Evolutionary conservation across 2,888 invertebrate species (phyloP), one percentile per base, ranked within the genome.

Genomic region (Phania funesta): DNA sequence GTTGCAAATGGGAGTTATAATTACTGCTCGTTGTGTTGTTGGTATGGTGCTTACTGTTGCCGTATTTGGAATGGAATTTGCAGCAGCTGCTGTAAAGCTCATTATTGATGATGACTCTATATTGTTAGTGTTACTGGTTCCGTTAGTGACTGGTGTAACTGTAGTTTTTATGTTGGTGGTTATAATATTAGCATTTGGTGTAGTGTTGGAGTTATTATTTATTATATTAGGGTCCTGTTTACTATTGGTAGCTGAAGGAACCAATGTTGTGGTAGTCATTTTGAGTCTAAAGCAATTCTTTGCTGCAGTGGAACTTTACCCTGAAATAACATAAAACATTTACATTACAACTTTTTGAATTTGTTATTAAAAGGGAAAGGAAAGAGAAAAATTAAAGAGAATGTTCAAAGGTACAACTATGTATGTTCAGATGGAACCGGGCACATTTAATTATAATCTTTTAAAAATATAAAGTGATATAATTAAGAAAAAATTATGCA

Each of bases 1-100:
- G 80, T 77, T 74, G 52, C 74, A 32, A 56, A 74, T 74, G 9
- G 78, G 68, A 2, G 58, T 82, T 56, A 82, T 82, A 54, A 74
- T 78, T 71, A 73, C 83, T 54, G 83, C 80, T 62, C 83, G 73
- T 62, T 73, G 84, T 26, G 60, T 65, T 22, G 71, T 11, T 44
- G 83, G 48, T 11, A 52, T 85, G 35, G 32, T 85, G 84, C 56
- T 85, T 46, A 81, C 84, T 35, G 78, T 70, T 85, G 71, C 64
- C 8, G 74, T 32, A 76, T 35, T 83, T 56, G 48, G 35, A 44
- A 67, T 77, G 26, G 80, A 48, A 44, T 50, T 60, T 76, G 71
- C 58, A 48, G 35, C 46, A 76, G 81, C 67, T 76, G 80, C 60
- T 18, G 84, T 52, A 29, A 60, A 54, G 48, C 54, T 85, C 83